Conservation (phyloP, 2,888 invertebrate genomes). For the Boloria selene region DNA sequence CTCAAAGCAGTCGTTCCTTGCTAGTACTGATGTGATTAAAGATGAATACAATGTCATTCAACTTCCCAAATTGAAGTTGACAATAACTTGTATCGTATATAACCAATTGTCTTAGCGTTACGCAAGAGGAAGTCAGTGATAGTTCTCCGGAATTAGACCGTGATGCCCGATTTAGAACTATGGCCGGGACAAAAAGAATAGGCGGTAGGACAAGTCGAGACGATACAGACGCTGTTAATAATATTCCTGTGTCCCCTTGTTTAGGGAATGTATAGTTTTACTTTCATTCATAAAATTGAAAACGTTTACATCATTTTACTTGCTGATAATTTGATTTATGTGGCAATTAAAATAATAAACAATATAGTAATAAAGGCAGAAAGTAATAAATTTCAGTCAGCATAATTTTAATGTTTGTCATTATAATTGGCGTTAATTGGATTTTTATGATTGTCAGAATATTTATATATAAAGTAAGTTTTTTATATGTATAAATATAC, state of each 20-base stretch:
- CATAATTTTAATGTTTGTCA: too few species aligned
- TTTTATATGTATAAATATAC: too few species aligned
- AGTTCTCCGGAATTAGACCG: constrained; percentile 66
- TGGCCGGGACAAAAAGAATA: constrained; percentile 71
- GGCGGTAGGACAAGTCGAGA: constrained; percentile 32
- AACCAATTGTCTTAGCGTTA: constrained; percentile 61
- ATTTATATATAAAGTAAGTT: too few species aligned
- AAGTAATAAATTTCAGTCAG: too few species aligned
- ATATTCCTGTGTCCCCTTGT: neutral
- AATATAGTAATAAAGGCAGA: too few species aligned
- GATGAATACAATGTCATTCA: constrained; percentile 29
- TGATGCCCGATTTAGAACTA: constrained; percentile 74
- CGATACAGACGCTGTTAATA: constrained; percentile 29
- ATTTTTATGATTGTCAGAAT: too few species aligned
- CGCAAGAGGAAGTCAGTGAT: constrained; percentile 65
- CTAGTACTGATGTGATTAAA: constrained; percentile 14
- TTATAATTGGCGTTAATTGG: too few species aligned
- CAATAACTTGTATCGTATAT: constrained; percentile 32
- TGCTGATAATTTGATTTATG: too few species aligned
- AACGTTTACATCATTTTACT: neutral
- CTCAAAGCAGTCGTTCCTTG: neutral
- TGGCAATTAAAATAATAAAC: too few species aligned
- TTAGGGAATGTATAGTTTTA: neutral
- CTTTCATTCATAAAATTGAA: neutral
- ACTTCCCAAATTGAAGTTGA: constrained; percentile 35